Evolutionary conservation across 2,797 vertebrate species (phyloP), one percentile per base, ranked within the genome.

Genomic region (Microctenopoma stevenorrisi): DNA sequence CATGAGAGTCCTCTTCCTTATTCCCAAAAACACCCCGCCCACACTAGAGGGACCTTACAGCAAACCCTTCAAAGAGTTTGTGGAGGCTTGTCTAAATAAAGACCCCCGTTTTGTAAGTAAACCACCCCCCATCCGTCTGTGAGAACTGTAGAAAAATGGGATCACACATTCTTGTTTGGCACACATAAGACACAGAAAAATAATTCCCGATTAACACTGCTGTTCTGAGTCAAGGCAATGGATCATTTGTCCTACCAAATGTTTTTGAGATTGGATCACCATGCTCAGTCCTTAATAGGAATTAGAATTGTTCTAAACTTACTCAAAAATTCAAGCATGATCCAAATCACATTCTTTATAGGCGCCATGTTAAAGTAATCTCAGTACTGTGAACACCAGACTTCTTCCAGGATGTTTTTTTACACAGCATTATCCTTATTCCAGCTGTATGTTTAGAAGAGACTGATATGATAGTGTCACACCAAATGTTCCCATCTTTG

Each of bases 31-130:
- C 89, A 98, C 95, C 64, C 98, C 98, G 8, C 98, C 98, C 49
- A 96, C 96, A 4, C 93, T 99, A 47, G 97, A 98, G 71, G 98
- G 98, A 57, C 95, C 96, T 63, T 97, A 99, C 93, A 98, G 97
- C 94, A 99, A 98, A 83, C 96, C 96, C 54, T 99, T 99, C 88
- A 99, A 98, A 90, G 98, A 99, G 86, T 99, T 99, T 82, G 96
- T 99, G 88, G 98, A 99, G 85, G 97, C 97, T 64, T 99, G 98
- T 87, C 94, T 99, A 87, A 99, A 99, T 86, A 99, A 99, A 93
- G 98, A 99, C 84, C 98, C 98, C 14, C 88, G 97, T 84, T 98
- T 98, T 87, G 98, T 99, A 91, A 98, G 97, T 93, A 76, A 35
- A 43, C 28, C 10, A 42, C 50, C 53, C 7, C 47, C 26, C 61